Evolutionary conservation across 1,140 invertebrate species (phyloP).

Genomic region (Tetramorium simillimum): DNA sequence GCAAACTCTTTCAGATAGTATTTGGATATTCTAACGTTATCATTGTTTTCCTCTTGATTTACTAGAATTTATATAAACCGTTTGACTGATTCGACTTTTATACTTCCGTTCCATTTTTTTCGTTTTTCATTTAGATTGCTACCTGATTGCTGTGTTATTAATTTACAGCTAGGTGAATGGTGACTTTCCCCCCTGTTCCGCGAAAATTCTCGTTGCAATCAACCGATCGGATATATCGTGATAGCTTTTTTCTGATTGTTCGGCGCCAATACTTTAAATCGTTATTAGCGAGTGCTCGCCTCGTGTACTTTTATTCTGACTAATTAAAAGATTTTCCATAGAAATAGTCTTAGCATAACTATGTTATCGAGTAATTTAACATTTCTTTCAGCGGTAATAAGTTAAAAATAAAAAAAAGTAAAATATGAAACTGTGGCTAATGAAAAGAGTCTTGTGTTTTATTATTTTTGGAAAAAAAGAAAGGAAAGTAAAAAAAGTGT

Average conservation of each 20-base stretch:
- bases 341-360: not conserved
- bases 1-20: not conserved
- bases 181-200: not conserved
- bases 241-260: slow-evolving; percentile 18
- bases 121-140: slow-evolving; percentile 18
- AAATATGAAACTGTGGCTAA: slow-evolving; percentile 4
- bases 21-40: not conserved
- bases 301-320: not conserved
- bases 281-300: slow-evolving; percentile 5
- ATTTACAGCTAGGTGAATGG: not conserved
- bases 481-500: not conserved
- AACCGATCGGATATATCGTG: not conserved
- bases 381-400: not conserved
- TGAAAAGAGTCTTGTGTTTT: not conserved
- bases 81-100: not conserved
- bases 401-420: not conserved
- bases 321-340: not conserved
- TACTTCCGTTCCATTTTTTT: not conserved
- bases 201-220: slow-evolving; percentile 12
- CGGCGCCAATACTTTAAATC: not conserved
- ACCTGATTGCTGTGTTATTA: slow-evolving; percentile 22
- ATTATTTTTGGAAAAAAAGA: not conserved
- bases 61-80: not conserved
- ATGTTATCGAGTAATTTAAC: not conserved
- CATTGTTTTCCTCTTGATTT: not conserved